Conservation (phyloP, 2,888 invertebrate species). For the Elysia crispata region DNA sequence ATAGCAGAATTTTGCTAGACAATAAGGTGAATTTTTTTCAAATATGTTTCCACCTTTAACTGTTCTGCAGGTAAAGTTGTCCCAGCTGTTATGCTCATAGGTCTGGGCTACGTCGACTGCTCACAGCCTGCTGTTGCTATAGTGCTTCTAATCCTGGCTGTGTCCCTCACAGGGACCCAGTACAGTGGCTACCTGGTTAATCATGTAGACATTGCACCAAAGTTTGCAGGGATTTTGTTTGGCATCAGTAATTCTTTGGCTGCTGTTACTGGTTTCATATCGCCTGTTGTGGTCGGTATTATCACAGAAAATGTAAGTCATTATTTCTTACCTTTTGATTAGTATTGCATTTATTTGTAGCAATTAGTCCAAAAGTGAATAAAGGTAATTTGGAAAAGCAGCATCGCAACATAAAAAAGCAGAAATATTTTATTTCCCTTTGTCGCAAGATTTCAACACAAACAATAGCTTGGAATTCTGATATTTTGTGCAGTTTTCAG, state of each 20-base stretch:
- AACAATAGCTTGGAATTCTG: no score
- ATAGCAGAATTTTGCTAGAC: not conserved
- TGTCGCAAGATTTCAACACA: no score
- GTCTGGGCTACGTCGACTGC: slow-evolving; percentile 74
- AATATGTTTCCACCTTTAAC: not conserved
- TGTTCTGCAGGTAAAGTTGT: slow-evolving; percentile 66
- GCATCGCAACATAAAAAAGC: not conserved
- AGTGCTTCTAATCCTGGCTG: slow-evolving; percentile 69
- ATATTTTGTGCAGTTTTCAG: no score
- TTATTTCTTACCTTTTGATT: no score
- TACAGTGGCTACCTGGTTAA: slow-evolving; percentile 77
- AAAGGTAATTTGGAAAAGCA: not conserved
- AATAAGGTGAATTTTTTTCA: not conserved
- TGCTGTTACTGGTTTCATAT: slow-evolving; percentile 75
- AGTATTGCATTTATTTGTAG: not conserved
- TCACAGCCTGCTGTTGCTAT: slow-evolving; percentile 68
- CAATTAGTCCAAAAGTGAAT: not conserved
- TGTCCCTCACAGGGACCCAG: slow-evolving; percentile 70
- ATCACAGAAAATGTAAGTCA: slow-evolving; percentile 67
- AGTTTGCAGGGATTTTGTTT: slow-evolving; percentile 75
- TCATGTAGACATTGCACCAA: slow-evolving; percentile 77
- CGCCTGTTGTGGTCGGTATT: slow-evolving; percentile 72
- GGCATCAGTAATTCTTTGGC: slow-evolving; percentile 76
- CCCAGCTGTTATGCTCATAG: slow-evolving; percentile 72
- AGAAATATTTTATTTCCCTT: no score